Base-by-base conservation (phyloP, 2,797 vertebrate species). In the Nannoperca australis region DNA sequence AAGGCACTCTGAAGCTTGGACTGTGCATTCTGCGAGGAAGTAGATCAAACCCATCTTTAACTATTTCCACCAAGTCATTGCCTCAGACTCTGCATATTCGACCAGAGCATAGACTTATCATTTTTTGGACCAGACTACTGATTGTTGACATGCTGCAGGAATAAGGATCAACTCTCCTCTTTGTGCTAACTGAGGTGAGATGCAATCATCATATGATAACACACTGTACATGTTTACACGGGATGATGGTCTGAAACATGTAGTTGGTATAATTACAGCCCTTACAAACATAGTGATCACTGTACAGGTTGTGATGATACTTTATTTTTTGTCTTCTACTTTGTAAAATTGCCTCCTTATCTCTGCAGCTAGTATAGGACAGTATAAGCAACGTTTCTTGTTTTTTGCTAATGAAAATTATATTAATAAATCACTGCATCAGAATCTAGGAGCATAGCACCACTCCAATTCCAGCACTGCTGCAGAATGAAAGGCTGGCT, bases 101-200 rank as follows among this genome's bases (percentile, higher is more conserved):
- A 70, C 47, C 60, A 42, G 61, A 64, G 3, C 53, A 40, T 10
- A 83, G 42, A 72, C 22, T 42, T 36, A 20, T 44, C 51, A 30
- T n/a, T 1, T 56, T 55, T 22, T 20, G 24, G 72, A 79, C 36
- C 11, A 44, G 67, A 78, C 7, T 14, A 30, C 61, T 63, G 56
- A 65, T 40, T 67, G 27, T 60, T 76, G 73, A 72, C 36, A 72
- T 61, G 36, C 86, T 83, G 54, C 55, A 55, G 27, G 74, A 66
- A 54, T 27, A 34, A 62, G 50, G 63, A 65, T 81, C 69, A 47
- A 24, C 64, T 38, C 61, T 53, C 7, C 27, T 12, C 45, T 70
- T 73, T 73, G 55, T 60, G 34, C 65, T 51, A 59, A 56, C 47
- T 77, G 75, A 91, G 91, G 92, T 93, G 67, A 92, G 91, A 59